Evolutionary conservation across 2,113 vertebrate genomes (phyloP), one percentile per base, ranked within the genome.

Genomic region (Zosterops hypoxanthus): DNA sequence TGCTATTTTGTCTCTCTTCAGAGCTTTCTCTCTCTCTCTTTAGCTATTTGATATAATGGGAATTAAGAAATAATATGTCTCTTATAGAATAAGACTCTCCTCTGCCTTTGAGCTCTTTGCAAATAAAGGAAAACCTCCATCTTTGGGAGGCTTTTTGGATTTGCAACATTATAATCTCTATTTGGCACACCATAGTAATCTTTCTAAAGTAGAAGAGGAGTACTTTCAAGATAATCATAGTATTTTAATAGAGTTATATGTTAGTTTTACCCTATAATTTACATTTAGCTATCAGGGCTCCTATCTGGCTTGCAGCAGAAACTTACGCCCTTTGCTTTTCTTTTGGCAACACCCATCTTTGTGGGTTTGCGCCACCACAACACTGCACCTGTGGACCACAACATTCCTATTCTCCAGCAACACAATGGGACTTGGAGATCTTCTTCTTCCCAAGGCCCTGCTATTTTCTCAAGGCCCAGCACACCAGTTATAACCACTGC

Each of bases 21-120:
- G 68, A 61, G 19, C 5, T 79, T 41, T 12, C 18, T 73, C n/a
- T 15, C 18, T 23, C 19, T 60, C 14, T 47, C 19, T 82, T 41
- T 60, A 57, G 18, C 7, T 56, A 15, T 15, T 34, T 71, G n/a
- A 64, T 19, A 22, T 22, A 56, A n/a, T 20, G 8, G 8, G 12
- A 64, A 91, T 33, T 42, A 80, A 83, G 69, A 19, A 7, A 44
- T 65, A 83, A 3, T 25, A 60, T 81, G 25, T 21, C 19, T 34
- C 24, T 41, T n/a, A 44, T 0, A 2, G 25, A 46, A 8, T 7
- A 55, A 9, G 23, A 41, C 14, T 24, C 28, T 49, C 3, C 9
- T 63, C 34, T 72, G 8, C 28, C 47, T 77, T 55, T 56, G 14
- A 41, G 12, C 31, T 85, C 56, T 44, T 1, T 57, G 31, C 39